These are phyloP conservation scores for Labia minor DNA, from an alignment of 2,888 invertebrate species.

Conservation along the genomic window DNA sequence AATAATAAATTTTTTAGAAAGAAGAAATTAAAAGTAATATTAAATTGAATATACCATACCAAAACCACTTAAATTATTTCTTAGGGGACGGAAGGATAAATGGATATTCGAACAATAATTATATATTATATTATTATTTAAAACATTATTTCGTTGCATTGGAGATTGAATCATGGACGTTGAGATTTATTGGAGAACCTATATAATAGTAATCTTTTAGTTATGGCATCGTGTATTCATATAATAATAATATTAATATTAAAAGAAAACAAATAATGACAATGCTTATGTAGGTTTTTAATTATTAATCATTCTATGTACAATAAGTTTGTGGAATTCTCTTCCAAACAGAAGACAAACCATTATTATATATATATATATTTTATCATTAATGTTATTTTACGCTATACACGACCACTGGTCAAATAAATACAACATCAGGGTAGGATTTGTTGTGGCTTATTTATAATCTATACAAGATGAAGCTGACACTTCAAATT, in stretches of 20 bases:
- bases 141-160: no score
- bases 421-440: conserved; percentile 26
- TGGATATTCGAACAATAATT: no score
- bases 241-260: background rate
- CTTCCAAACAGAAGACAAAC: conserved; percentile 21
- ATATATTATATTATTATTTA: no score
- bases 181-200: no score
- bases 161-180: no score
- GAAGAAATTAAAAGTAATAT: no score
- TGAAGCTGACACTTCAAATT: conserved; percentile 20
- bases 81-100: no score
- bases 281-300: conserved; percentile 19
- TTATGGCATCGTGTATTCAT: no score
- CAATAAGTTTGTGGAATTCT: conserved; percentile 23
- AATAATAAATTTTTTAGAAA: no score
- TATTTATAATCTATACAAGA: conserved; percentile 22
- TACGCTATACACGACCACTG: conserved; percentile 23
- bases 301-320: conserved; percentile 25
- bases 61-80: no score
- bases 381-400: background rate
- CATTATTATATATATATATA: conserved; percentile 23
- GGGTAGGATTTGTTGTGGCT: conserved; percentile 22
- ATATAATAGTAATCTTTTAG: no score
- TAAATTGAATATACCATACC: no score
- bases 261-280: background rate